A percentile compares a stretch with the other conserved stretches of the same genome.
phyloP scores from a whole-genome alignment of 1,140 invertebrate species.

The Drosophila pachea region DNA sequence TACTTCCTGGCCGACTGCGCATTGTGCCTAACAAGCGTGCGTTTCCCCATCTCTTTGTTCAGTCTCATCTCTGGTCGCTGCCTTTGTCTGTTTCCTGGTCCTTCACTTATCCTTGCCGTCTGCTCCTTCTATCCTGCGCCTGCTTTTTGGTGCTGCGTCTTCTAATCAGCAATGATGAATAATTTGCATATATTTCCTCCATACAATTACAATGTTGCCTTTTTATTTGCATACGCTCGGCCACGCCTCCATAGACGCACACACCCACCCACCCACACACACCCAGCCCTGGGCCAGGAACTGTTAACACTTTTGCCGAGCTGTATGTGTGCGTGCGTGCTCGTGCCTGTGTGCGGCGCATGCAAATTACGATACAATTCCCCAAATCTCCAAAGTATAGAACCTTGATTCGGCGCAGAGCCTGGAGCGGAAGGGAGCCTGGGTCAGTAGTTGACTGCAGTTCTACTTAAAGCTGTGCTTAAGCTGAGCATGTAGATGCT shows the following conservation, averaged over 20 bases:
- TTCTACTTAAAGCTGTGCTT: slow-evolving; percentile 46
- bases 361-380: slow-evolving; percentile 76
- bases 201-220: slow-evolving; percentile 74
- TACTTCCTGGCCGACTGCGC: slow-evolving; percentile 60
- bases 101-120: slow-evolving; percentile 7
- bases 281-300: background rate
- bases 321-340: slow-evolving; percentile 13
- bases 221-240: slow-evolving; percentile 69
- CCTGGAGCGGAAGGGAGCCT: background rate
- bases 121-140: slow-evolving; percentile 15
- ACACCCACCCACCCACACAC: background rate
- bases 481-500: slow-evolving; percentile 12
- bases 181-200: slow-evolving; percentile 78
- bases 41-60: slow-evolving; percentile 12
- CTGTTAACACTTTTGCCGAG: slow-evolving; percentile 51
- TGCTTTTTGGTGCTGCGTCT: slow-evolving; percentile 48
- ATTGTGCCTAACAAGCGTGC: slow-evolving; percentile 67
- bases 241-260: slow-evolving; percentile 1
- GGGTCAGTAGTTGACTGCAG: slow-evolving; percentile 51
- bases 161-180: slow-evolving; percentile 79
- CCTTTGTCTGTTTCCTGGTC: slow-evolving; percentile 6
- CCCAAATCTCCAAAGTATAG: slow-evolving; percentile 68
- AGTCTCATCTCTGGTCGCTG: slow-evolving; percentile 9
- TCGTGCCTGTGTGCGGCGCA: slow-evolving; percentile 45
- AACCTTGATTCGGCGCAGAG: background rate